Evolutionary conservation across 2,888 invertebrate species (phyloP).

Genomic region (Celastrina argiolus): DNA sequence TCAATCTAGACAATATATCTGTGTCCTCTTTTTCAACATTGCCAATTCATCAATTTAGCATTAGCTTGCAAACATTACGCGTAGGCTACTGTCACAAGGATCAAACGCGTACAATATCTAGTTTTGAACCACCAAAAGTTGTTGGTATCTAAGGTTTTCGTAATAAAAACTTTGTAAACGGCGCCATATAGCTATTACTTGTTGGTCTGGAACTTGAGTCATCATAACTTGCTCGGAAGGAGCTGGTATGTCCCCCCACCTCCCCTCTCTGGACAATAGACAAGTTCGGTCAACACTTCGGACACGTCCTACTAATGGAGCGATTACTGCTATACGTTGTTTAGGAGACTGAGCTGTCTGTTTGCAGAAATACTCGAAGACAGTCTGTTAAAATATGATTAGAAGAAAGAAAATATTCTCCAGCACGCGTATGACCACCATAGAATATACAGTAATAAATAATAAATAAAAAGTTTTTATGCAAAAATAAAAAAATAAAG

Average conservation of each 20-base stretch:
- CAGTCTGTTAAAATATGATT: too few relatives aligned
- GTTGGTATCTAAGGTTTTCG: constrained; percentile 6
- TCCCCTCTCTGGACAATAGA: constrained; percentile 50
- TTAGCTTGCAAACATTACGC: not conserved
- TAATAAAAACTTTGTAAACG: constrained; percentile 26
- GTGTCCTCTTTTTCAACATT: too few relatives aligned
- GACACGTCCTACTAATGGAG: constrained; percentile 34
- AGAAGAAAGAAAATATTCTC: too few relatives aligned
- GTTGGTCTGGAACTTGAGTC: constrained; percentile 9
- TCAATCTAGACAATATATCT: too few relatives aligned
- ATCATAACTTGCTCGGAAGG: constrained; percentile 40
- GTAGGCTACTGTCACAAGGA: not conserved
- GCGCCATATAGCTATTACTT: constrained; percentile 41
- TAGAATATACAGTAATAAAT: too few relatives aligned
- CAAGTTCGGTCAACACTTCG: constrained; percentile 43
- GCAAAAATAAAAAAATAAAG: too few relatives aligned
- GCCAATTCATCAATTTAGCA: too few relatives aligned
- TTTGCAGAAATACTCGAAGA: too few relatives aligned
- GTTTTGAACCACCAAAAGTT: constrained; percentile 7
- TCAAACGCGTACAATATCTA: not conserved
- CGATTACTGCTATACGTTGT: not conserved
- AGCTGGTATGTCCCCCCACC: constrained; percentile 45
- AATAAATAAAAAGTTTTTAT: too few relatives aligned
- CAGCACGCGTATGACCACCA: too few relatives aligned
- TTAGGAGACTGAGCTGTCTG: not conserved